Percentiles rank a stretch among this genome's conserved stretches.
phyloP scores from a whole-genome alignment of 2,113 vertebrate species.

The Grammatotria lemairii region DNA sequence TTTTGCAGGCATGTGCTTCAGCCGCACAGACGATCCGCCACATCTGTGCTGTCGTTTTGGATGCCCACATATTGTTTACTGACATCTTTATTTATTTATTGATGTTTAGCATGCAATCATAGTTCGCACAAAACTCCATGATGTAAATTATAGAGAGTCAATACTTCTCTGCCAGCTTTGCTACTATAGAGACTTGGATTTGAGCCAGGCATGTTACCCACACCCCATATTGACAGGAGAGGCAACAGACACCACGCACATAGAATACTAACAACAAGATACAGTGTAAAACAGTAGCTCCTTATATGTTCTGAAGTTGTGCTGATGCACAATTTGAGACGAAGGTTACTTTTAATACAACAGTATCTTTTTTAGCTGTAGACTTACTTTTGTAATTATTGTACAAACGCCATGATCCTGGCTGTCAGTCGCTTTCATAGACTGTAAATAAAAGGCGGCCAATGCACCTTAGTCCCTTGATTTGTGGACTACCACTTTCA shows the following conservation, averaged over 20 bases:
- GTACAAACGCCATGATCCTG: not conserved
- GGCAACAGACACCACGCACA: conserved; percentile 5
- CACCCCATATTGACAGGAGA: conserved; percentile 30
- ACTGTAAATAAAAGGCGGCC: not conserved
- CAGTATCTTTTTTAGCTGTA: not conserved
- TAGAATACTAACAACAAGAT: conserved; percentile 28
- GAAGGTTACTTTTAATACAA: not conserved
- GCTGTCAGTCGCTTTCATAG: not conserved
- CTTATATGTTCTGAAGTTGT: conserved; percentile 1
- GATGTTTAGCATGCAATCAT: conserved; percentile 49
- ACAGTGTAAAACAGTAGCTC: not conserved
- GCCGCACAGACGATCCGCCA: not conserved
- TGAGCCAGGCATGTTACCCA: conserved; percentile 37
- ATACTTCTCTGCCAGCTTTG: conserved; percentile 44
- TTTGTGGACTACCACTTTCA: not conserved
- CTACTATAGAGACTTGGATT: conserved; percentile 22
- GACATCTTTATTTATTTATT: conserved; percentile 55
- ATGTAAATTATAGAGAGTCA: conserved; percentile 47
- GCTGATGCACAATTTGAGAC: not conserved
- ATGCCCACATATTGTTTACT: conserved; percentile 23
- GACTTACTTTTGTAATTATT: not conserved
- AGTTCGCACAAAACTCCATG: conserved; percentile 26
- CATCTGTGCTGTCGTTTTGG: conserved; percentile 1
- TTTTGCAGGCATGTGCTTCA: not conserved
- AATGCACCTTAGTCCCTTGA: not conserved